These are phyloP conservation scores for Incurvaria masculella DNA, from an alignment of 2,888 invertebrate genomes.

Conservation along the genomic window DNA sequence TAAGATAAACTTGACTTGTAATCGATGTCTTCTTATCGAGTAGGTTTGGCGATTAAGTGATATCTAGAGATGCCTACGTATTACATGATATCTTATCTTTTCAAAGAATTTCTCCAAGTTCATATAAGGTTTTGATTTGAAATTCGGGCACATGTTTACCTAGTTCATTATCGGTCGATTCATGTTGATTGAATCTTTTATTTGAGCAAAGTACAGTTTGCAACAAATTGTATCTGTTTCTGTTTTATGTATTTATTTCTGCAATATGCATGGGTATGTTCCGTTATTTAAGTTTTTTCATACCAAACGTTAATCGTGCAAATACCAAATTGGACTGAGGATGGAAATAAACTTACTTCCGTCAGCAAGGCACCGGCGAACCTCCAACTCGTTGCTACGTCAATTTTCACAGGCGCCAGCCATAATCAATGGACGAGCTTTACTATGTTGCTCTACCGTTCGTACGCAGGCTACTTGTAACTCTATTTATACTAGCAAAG, in stretches of 20 bases:
- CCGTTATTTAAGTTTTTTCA: too few species aligned
- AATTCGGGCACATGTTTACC: too few species aligned
- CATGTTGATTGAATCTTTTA: too few species aligned
- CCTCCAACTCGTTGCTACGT: neutral
- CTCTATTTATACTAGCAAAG: neutral
- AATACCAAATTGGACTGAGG: neutral
- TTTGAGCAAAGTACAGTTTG: too few species aligned
- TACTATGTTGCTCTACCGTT: neutral
- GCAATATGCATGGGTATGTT: too few species aligned
- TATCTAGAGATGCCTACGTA: too few species aligned
- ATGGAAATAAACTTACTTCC: neutral
- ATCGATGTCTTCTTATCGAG: neutral
- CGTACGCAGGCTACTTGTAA: neutral
- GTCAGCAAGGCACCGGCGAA: neutral
- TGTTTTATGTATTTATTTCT: too few species aligned
- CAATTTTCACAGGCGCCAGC: neutral
- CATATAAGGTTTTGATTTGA: too few species aligned
- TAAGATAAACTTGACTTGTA: neutral
- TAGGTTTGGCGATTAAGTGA: neutral
- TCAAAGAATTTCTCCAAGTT: too few species aligned
- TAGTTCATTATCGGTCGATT: too few species aligned
- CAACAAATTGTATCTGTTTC: too few species aligned
- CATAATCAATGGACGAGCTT: neutral
- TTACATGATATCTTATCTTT: neutral
- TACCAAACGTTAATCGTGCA: too few species aligned